These are phyloP conservation scores for Geotrypetes seraphini DNA, from an alignment of 2,797 vertebrate genomes.

Conservation along the genomic window DNA sequence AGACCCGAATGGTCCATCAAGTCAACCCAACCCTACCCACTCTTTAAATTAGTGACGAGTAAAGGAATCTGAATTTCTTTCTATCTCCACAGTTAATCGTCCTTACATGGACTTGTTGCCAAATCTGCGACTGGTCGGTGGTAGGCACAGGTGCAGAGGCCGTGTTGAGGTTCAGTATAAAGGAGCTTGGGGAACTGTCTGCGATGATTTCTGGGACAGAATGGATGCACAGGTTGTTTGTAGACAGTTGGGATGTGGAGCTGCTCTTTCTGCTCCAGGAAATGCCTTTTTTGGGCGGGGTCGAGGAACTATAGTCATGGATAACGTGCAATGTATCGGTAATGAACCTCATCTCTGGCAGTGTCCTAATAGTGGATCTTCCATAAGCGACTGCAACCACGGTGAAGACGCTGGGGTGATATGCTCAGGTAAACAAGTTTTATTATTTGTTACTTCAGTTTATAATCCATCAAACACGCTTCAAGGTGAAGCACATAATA, in stretches of 20 bases:
- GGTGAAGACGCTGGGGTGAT: constrained; percentile 53
- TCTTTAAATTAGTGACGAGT: too few species aligned
- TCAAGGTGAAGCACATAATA: too few species aligned
- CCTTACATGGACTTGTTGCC: too few species aligned
- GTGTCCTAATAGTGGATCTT: constrained; percentile 52
- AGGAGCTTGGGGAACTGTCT: not conserved
- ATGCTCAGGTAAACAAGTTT: constrained; percentile 4
- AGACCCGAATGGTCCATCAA: too few species aligned
- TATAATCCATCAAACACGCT: too few species aligned
- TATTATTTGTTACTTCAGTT: too few species aligned
- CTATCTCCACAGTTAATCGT: too few species aligned
- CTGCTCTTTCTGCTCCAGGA: not conserved
- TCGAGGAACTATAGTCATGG: not conserved
- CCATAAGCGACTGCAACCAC: constrained; percentile 60
- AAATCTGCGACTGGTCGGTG: not conserved
- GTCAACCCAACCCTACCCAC: too few species aligned
- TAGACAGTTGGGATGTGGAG: not conserved
- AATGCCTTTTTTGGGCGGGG: not conserved
- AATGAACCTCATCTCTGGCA: constrained; percentile 42
- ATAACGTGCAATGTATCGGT: not conserved
- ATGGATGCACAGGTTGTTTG: constrained; percentile 1
- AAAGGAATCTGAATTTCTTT: too few species aligned
- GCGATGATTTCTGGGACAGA: not conserved
- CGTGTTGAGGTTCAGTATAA: not conserved
- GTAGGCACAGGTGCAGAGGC: not conserved